Evolutionary conservation across 1,140 invertebrate genomes (phyloP), one percentile per base, ranked within the genome.

Genomic region (Drosophila obscura): DNA sequence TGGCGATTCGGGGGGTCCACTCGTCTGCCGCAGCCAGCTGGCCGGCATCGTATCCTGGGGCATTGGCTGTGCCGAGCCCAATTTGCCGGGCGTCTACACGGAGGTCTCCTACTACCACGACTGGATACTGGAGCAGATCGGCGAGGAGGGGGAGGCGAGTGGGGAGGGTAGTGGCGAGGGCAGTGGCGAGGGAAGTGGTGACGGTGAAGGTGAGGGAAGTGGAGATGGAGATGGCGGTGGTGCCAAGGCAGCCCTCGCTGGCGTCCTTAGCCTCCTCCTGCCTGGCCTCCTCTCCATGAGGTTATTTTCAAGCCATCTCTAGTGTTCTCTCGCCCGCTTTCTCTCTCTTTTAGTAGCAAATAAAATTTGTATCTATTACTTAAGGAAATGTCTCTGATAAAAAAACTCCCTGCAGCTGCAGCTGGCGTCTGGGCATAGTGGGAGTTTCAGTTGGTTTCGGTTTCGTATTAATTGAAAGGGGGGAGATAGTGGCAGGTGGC

Each of bases 11-110:
- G 94, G 94, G 2, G 94, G 94, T 2, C 94, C 94, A 2, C 77
- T 95, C 57, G 88, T 93, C 9, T 92, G 92, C 68, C 73, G 92
- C 39, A 92, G 91, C 5, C 79, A 92, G 44, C 92, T 96, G 57
- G 93, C 94, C 24, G 96, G 96, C 9, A 89, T 96, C 13, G 94
- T 94, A 0, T 96, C 95, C 24, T 96, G 95, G 95, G 96, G 96
- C 43, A 93, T 93, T 50, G 93, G 93, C 1, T 97, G 96, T 79
- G 96, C 94, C 3, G 72, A 90, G 50, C 93, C 94, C 0, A 58
- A 72, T 2, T 93, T 94, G 73, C 96, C 96, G 0, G 96, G 96
- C 13, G 95, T 97, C 45, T 96, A 95, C 88, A 94, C 95, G 0
- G 93, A 95, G 35, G 94, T 96, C 6, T 82, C 94, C 1, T 91